These are phyloP conservation scores for Perizoma flavofasciatum DNA, from an alignment of 2,888 invertebrate species.

Conservation along the genomic window DNA sequence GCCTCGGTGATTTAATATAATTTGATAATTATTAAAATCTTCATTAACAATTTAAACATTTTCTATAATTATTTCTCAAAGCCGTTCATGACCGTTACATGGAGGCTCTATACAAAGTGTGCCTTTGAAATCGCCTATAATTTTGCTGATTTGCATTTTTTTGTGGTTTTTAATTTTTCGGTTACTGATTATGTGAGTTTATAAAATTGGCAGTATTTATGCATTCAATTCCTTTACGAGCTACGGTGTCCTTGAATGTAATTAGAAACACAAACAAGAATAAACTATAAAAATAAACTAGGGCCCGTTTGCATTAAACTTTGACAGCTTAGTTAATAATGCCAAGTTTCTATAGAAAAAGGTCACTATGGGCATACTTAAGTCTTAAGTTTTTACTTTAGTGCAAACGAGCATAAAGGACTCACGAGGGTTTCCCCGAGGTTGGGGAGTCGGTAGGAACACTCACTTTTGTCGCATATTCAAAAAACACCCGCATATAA, in stretches of 20 bases:
- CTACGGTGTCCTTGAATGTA: conserved; percentile 40
- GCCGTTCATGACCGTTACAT: conserved; percentile 36
- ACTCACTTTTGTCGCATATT: conserved; percentile 38
- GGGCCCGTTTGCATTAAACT: too few relatives aligned
- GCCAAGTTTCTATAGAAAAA: too few relatives aligned
- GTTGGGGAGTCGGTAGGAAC: neutral
- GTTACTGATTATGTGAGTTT: conserved; percentile 55
- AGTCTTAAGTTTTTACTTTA: too few relatives aligned
- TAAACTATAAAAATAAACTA: too few relatives aligned
- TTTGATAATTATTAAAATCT: conserved; percentile 34
- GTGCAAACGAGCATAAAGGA: too few relatives aligned
- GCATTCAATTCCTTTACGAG: conserved; percentile 76
- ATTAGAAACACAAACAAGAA: conserved; percentile 24
- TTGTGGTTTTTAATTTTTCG: conserved; percentile 56
- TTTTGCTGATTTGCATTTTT: conserved; percentile 42
- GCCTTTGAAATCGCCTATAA: conserved; percentile 30
- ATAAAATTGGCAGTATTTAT: conserved; percentile 79
- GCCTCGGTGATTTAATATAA: conserved; percentile 42
- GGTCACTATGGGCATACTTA: too few relatives aligned
- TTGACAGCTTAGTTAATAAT: too few relatives aligned
- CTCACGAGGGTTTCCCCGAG: neutral
- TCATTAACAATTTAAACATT: conserved; percentile 34
- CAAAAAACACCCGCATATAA: conserved; percentile 55
- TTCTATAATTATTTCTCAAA: conserved; percentile 38
- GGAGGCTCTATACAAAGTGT: conserved; percentile 33